Evolutionary conservation across 1,140 invertebrate genomes (phyloP), one percentile per base, ranked within the genome.

Genomic region (Drosophila auraria): DNA sequence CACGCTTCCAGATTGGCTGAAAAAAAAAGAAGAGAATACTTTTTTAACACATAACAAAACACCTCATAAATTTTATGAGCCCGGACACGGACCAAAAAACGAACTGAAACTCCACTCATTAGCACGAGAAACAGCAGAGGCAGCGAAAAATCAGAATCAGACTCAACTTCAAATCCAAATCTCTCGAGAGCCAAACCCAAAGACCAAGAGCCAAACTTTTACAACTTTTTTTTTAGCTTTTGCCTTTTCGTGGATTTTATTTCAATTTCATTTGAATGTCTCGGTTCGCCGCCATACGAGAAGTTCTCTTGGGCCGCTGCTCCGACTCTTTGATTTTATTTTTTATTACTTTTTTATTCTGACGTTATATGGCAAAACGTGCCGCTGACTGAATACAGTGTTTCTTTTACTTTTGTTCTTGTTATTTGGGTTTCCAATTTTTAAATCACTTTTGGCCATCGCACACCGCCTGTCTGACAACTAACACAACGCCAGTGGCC

Each of bases 11-110:
- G 27, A 63, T 20, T 12, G 58, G 25, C 23, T 40, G 33, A 73
- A 51, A 47, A 64, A 50, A 64, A 33, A 54, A 56, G 36, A 77
- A 36, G 42, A 58, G 56, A 77, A 76, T 63, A 78, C 47, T 78
- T 71, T 12, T 59, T 84, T 78, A 81, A 90, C 77, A 89, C 83
- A 81, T 89, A 87, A 84, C 84, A 77, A 87, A 87, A 87, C 84
- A 87, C 84, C 81, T 84, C 81, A 90, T 87, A 87, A 90, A 87
- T 84, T 87, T 87, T 84, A 90, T 83, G 66, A 71, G 56, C 68
- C 70, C 59, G 53, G 65, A 63, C 62, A 59, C 45, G 80, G 65
- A 50, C 59, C 42, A 61, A 51, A 73, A 61, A 49, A 8, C 40
- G 40, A 64, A 50, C 58, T 51, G 59, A 82, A 82, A 82, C 66